Evolutionary conservation across 2,113 vertebrate genomes (phyloP), one percentile per base, ranked within the genome.

Genomic region (Python bivittatus): DNA sequence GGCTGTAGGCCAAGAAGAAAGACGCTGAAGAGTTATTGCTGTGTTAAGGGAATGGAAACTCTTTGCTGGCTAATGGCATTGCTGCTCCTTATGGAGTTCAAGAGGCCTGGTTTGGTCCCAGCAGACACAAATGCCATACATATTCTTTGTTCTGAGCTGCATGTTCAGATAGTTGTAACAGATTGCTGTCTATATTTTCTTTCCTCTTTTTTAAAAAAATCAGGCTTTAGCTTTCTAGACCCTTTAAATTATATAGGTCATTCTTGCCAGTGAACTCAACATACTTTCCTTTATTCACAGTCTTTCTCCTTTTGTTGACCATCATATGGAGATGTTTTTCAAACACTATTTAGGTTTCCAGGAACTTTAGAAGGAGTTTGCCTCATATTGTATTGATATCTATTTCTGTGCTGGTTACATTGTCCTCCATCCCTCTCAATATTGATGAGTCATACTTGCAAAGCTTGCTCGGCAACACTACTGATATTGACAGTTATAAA

Each of bases 51-150:
- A 38, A 42, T 61, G 27, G 86, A 95, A 92, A 90, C 72, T 25
- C 84, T 90, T 93, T 61, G 87, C 92, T 56, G 44, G 60, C 58
- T 93, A 94, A 60, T 93, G 25, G 44, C 61, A 94, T 91, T 94
- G 0, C 85, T 94, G 23, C 90, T 92, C 6, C 84, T 90, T 91
- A 72, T 85, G 83, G n/a, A 91, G 0, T 91, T 91, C 1, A 90
- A 85, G 85, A 95, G 57, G 84, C 0, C 0, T 84, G 93, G 53
- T 88, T 38, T 93, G 29, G 86, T 90, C 84, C 91, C 8, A 12
- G 64, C 79, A 92, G 84, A 12, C 33, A 72, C 48, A 57, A 64
- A 61, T 94, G 48, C 25, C 52, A 89, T 53, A 0, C 89, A 29
- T 79, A 12, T 2, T 3, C 17, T 60, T 4, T 6, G 0, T 13